These are phyloP conservation scores for Cephus spinipes DNA, from an alignment of 2,888 invertebrate genomes.

Conservation along the genomic window DNA sequence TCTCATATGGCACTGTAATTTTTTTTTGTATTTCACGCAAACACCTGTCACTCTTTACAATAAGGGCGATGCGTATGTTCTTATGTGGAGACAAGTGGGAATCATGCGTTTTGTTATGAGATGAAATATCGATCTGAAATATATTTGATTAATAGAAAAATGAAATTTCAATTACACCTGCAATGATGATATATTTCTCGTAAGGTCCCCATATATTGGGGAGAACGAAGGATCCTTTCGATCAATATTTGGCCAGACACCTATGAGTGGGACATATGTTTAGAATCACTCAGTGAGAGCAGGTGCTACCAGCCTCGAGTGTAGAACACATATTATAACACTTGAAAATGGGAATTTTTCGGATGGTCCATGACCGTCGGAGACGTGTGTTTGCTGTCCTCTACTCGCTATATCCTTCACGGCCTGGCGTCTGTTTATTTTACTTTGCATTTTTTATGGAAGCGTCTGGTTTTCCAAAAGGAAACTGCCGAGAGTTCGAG, in stretches of 20 bases:
- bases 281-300: slow-evolving; percentile 24
- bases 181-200: background rate
- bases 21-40: background rate
- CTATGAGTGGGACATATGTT: slow-evolving; percentile 20
- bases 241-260: slow-evolving; percentile 22
- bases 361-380: slow-evolving; percentile 10
- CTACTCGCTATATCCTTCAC: slow-evolving; percentile 2
- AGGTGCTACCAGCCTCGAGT: slow-evolving; percentile 24
- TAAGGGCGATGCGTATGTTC: background rate
- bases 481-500: background rate
- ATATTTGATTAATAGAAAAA: background rate
- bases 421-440: background rate
- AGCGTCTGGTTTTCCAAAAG: slow-evolving; percentile 8
- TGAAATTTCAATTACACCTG: background rate
- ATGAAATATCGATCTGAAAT: background rate
- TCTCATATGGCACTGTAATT: background rate
- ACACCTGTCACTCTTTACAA: background rate
- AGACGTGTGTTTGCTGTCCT: slow-evolving; percentile 14
- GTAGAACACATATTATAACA: slow-evolving; percentile 25
- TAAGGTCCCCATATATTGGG: background rate
- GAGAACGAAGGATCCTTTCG: slow-evolving; percentile 14
- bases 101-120: background rate
- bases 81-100: background rate
- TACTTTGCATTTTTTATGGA: slow-evolving; percentile 5
- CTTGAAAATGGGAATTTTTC: slow-evolving; percentile 19